Percentiles rank a stretch among this genome's conserved stretches.
These are phyloP conservation scores for Scatophagus argus DNA, from an alignment of 2,113 vertebrate genomes.

Conservation along the genomic window DNA sequence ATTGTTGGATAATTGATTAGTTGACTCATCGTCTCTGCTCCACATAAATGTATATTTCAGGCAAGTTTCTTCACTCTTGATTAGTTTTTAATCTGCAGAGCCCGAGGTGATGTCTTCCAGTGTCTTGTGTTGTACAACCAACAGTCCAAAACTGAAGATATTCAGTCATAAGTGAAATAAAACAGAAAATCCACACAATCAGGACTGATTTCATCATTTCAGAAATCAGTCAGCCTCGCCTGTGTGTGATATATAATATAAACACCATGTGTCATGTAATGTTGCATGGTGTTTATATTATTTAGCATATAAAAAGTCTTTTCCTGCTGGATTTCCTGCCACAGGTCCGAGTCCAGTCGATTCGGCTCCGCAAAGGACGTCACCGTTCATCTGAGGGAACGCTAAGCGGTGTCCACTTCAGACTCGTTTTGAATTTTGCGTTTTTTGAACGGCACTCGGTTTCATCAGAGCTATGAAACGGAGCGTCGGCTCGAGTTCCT, in stretches of 20 bases:
- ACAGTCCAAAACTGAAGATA: background rate
- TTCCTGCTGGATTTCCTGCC: too few species aligned
- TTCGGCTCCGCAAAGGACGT: background rate
- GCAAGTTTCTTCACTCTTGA: too few species aligned
- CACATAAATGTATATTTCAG: too few species aligned
- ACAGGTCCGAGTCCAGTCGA: background rate
- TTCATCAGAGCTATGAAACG: background rate
- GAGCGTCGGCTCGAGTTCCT: constrained; percentile 25
- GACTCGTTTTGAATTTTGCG: background rate
- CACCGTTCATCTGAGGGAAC: background rate
- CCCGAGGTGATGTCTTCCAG: background rate
- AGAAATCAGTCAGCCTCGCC: background rate
- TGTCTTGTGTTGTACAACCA: too few species aligned
- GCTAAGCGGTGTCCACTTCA: background rate
- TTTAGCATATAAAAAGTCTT: too few species aligned
- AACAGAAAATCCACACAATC: background rate
- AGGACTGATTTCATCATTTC: too few species aligned
- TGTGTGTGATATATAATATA: too few species aligned
- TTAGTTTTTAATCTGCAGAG: too few species aligned
- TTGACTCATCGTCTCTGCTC: too few species aligned
- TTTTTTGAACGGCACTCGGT: background rate
- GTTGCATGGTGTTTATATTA: too few species aligned
- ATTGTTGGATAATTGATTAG: too few species aligned
- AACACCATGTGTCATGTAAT: too few species aligned
- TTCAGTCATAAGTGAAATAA: background rate